Conservation (phyloP, 2,888 invertebrate genomes). For the Magallana nippona region DNA sequence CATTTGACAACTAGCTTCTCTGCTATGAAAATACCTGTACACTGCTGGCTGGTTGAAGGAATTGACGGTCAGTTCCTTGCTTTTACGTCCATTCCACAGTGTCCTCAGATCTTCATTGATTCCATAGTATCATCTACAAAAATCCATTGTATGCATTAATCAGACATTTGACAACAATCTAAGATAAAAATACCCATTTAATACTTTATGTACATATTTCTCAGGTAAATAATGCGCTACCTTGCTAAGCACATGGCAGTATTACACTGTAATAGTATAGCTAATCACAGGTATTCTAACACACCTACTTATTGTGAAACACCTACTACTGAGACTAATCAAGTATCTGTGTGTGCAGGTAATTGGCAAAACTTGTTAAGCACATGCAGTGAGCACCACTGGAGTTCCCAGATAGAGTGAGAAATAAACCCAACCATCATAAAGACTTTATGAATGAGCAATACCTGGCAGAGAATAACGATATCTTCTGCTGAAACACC, state of each 20-base stretch:
- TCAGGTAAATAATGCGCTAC: no score
- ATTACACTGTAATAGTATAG: neutral
- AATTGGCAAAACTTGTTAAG: no score
- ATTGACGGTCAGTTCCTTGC: neutral
- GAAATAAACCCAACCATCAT: neutral
- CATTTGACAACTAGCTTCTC: no score
- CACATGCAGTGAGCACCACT: neutral
- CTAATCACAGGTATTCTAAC: neutral
- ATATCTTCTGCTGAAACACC: constrained; percentile 4
- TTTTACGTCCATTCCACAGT: neutral
- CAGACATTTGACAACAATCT: no score
- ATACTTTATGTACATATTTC: no score
- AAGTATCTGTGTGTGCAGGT: no score
- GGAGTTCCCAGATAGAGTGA: neutral
- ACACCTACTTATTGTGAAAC: neutral
- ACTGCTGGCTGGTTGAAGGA: neutral
- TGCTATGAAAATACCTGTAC: neutral
- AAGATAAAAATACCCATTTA: no score
- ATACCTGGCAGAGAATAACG: neutral
- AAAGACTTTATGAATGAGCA: constrained; percentile 24
- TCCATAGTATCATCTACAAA: neutral
- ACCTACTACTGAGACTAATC: no score
- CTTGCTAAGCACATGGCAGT: neutral
- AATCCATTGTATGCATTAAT: neutral
- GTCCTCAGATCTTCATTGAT: neutral